Base-by-base conservation (phyloP, 1,140 invertebrate genomes). In the Meloidogyne exigua region DNA sequence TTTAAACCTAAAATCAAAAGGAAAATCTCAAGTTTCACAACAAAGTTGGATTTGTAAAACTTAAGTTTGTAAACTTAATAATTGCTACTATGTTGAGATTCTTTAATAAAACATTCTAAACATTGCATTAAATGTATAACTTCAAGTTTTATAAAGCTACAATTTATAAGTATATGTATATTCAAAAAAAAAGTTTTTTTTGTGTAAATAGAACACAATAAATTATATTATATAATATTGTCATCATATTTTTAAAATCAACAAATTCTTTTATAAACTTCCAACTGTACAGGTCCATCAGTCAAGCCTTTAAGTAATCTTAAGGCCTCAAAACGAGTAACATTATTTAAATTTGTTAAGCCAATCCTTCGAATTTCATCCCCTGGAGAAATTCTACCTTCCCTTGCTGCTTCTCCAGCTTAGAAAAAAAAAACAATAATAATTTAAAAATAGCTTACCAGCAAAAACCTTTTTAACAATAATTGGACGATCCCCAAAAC, bases 391-490 rank as follows among this genome's bases (percentile, higher is more conserved):
- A 80, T 66, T 69, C 44, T 25, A 5, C 72, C 72, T 39, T 68
- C 49, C 9, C 26, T 49, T 10, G 78, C 77, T 21, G 78, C 78
- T 80, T 80, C 78, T 11, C 78, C 78, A 28, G 67, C 78, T 72
- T 23, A 78, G 77, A 75, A 18, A n/a, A 18, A 68, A 21, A n/a
- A 66, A 32, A 32, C 2, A 32, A 3, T 32, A 32, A 32, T 32
- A 3, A 28, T 26, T 23, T 18, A 42, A 68, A 65, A 28, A 25
- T 18, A 49, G 11, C 39, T 21, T 67, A 77, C 76, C 76, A 21
- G 32, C 42, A 70, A 80, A 80, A 71, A 80, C n/a, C 21, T 75
- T 80, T 42, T 74, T 80, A 23, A 80, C 78, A 36, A 80, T 62
- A 39, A 80, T 79, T 39, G 78, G 78, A n/a, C 78, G 49, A 44